A percentile compares a stretch with the other conserved stretches of the same genome.
Evolutionary conservation across 1,140 invertebrate species (phyloP).

Genomic region (Halictus rubicundus): DNA sequence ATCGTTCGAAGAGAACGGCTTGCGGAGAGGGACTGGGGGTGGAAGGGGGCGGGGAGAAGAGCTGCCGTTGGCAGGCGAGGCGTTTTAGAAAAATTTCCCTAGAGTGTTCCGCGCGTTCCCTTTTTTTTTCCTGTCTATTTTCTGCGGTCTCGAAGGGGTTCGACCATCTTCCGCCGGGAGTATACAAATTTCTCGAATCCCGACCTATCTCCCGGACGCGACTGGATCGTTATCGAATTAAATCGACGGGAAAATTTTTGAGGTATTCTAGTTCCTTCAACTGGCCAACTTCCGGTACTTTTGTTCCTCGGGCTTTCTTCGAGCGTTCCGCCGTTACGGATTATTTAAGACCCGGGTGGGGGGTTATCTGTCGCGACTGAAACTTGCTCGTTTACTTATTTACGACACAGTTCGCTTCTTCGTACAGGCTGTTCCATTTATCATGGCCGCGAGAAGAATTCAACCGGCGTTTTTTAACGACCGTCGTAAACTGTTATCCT

Average conservation of each 20-base stretch:
- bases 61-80: background rate
- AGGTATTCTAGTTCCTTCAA: constrained; percentile 18
- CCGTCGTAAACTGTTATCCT: too few species aligned
- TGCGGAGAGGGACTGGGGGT: too few species aligned
- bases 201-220: background rate
- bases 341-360: constrained; percentile 22
- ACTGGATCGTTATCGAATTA: constrained; percentile 28
- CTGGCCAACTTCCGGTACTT: constrained; percentile 26
- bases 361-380: constrained; percentile 32
- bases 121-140: background rate
- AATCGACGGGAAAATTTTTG: constrained; percentile 37
- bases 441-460: background rate
- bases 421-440: background rate
- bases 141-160: background rate
- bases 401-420: background rate
- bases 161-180: background rate
- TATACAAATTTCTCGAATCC: constrained; percentile 6
- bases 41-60: background rate
- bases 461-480: too few species aligned
- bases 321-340: background rate
- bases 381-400: constrained; percentile 36
- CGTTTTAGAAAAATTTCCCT: constrained; percentile 2
- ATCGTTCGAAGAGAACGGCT: background rate
- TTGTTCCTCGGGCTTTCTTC: background rate
- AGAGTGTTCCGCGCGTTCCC: background rate